These are phyloP conservation scores for Anorthoa munda DNA, from an alignment of 2,888 invertebrate species.

Conservation along the genomic window DNA sequence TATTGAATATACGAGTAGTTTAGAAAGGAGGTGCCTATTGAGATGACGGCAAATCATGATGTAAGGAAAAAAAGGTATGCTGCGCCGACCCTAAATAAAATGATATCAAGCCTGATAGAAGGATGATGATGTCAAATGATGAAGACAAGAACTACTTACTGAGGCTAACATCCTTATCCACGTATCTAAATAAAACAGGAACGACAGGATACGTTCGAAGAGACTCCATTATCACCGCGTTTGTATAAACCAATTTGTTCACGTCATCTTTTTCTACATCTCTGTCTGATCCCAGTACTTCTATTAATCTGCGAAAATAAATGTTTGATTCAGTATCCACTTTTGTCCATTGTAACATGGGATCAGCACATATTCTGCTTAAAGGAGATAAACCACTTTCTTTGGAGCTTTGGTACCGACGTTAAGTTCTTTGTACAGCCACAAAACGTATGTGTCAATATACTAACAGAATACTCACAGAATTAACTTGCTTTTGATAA, in stretches of 20 bases:
- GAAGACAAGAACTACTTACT: slow-evolving; percentile 6
- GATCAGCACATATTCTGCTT: too few species aligned
- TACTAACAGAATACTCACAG: too few species aligned
- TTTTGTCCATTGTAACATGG: too few species aligned
- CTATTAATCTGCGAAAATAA: slow-evolving; percentile 13
- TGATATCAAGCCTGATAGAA: not conserved
- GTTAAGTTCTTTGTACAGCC: too few species aligned
- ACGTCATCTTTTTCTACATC: slow-evolving; percentile 28
- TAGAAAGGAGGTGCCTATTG: too few species aligned
- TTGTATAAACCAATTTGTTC: slow-evolving; percentile 42
- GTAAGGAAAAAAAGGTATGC: not conserved
- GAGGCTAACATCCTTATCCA: slow-evolving; percentile 21
- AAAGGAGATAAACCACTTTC: too few species aligned
- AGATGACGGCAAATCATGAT: too few species aligned
- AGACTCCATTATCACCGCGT: slow-evolving; percentile 41
- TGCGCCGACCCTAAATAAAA: not conserved
- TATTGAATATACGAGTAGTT: too few species aligned
- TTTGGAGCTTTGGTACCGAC: too few species aligned
- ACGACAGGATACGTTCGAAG: slow-evolving; percentile 11
- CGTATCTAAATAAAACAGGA: not conserved
- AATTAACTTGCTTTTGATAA: too few species aligned
- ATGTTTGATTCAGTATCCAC: too few species aligned
- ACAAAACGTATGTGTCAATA: too few species aligned
- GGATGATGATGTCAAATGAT: not conserved
- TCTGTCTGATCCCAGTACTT: slow-evolving; percentile 20